phyloP scores from a whole-genome alignment of 2,888 invertebrate species.

The Mimas tiliae region DNA sequence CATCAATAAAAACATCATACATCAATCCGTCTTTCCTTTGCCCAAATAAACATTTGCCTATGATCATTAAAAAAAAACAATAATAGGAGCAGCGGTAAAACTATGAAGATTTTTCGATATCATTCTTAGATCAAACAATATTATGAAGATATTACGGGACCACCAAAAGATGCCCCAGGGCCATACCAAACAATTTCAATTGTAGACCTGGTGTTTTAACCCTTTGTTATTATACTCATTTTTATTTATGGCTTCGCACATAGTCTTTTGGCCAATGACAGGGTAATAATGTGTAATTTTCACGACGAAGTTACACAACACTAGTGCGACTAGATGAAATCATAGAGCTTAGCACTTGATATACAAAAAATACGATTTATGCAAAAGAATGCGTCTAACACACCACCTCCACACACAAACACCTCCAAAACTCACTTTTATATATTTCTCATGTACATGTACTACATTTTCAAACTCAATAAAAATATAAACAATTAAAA shows the following conservation, averaged over 20 bases:
- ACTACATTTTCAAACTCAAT: not conserved
- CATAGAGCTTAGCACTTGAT: too few species aligned
- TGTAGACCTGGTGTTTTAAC: slow-evolving; percentile 1
- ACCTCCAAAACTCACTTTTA: too few species aligned
- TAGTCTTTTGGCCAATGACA: not conserved
- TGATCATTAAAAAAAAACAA: not conserved
- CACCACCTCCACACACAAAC: too few species aligned
- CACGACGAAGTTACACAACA: too few species aligned
- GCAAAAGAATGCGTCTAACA: too few species aligned
- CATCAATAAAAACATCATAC: not conserved
- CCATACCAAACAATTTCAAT: slow-evolving; percentile 19
- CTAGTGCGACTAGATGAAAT: too few species aligned
- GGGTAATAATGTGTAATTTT: not conserved
- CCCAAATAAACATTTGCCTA: not conserved
- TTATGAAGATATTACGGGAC: slow-evolving; percentile 39
- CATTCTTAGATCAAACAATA: not conserved
- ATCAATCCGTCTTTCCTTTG: not conserved
- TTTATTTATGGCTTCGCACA: not conserved
- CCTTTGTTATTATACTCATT: not conserved
- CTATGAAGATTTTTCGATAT: slow-evolving; percentile 4
- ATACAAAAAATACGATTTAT: too few species aligned
- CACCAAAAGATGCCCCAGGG: slow-evolving; percentile 43
- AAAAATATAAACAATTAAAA: not conserved
- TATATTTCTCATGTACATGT: not conserved
- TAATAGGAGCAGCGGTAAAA: slow-evolving; percentile 11